Base-by-base conservation (phyloP, 2,888 invertebrate genomes). In the Fissipunctia ypsillon region DNA sequence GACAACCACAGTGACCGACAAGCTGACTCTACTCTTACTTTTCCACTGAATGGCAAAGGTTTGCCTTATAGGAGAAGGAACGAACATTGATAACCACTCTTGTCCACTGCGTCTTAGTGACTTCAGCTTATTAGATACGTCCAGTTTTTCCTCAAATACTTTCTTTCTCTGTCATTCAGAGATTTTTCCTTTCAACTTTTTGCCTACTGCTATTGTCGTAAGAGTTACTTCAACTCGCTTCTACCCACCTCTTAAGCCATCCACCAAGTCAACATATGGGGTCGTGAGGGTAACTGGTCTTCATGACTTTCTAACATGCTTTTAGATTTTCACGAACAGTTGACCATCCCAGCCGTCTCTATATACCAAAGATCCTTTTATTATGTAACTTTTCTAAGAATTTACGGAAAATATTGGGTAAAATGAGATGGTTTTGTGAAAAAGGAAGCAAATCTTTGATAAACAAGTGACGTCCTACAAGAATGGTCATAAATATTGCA, bases 281-380 rank as follows among this genome's bases (percentile, higher is more conserved):
- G 68, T 45, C 69, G 43, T 35, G 69, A 82, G 81, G 86, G 87
- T 81, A 77, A 73, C 88, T 86, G 84, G 84, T 85, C 86, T 87
- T 84, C 88, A 88, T 87, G 91, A 89, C 87, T 90, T 88, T 87
- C 89, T 85, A 87, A 91, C 90, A 91, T 87, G 87, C 78, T 89
- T 91, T 91, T 85, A 89, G 90, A 92, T 91, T 91, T 91, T 91
- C 90, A 91, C 91, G 89, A 89, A 88, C 88, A 87, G 90, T 89
- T 91, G 89, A 84, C 86, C 87, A 84, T 80, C 69, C 43, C 80
- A 75, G 61, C 78, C 80, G 83, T 84, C 50, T 67, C 59, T 28
- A 35, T 69, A 54, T 52, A 31, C 75, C 68, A 69, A 56, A 71
- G 38, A 70, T 61, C 48, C 28, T 74, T 52, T 43, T 68, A 35